Evolutionary conservation across 2,113 vertebrate species (phyloP).

Genomic region (Vicugna pacos): DNA sequence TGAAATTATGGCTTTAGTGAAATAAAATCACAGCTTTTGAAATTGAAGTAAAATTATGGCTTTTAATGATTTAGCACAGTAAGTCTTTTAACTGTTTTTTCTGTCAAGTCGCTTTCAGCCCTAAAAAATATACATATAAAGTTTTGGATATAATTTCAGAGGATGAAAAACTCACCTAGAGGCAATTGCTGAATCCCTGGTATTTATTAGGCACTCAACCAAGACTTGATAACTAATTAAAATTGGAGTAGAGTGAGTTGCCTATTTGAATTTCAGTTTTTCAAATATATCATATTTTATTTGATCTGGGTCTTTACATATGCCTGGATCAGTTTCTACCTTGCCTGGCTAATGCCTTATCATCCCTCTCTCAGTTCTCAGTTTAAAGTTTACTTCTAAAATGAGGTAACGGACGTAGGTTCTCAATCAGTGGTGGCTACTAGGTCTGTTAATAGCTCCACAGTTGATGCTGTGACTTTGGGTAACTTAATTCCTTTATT

Average conservation of each 20-base stretch:
- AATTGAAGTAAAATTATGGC: constrained; percentile 12
- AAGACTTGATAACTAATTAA: constrained; percentile 57
- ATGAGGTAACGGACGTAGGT: background rate
- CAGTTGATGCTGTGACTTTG: constrained; percentile 29
- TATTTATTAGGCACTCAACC: constrained; percentile 29
- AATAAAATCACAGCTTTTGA: constrained; percentile 5
- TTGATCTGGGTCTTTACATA: background rate
- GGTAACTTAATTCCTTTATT: constrained; percentile 46
- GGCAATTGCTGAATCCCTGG: background rate
- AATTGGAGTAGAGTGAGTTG: constrained; percentile 50
- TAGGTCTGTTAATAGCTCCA: background rate
- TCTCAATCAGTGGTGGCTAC: constrained; percentile 46
- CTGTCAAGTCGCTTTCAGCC: background rate
- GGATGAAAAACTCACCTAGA: background rate
- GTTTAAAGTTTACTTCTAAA: constrained; percentile 51
- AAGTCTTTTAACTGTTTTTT: constrained; percentile 28
- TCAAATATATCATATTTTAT: constrained; percentile 23
- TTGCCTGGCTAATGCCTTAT: constrained; percentile 4
- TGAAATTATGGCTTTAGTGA: constrained; percentile 5
- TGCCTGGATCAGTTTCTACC: background rate
- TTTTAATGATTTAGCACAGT: constrained; percentile 24
- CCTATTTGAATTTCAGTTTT: constrained; percentile 58
- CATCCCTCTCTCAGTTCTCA: background rate
- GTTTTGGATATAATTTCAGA: constrained; percentile 36
- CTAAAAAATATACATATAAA: background rate